These are phyloP conservation scores for Sciaenops ocellatus DNA, from an alignment of 2,797 vertebrate genomes.

Conservation along the genomic window DNA sequence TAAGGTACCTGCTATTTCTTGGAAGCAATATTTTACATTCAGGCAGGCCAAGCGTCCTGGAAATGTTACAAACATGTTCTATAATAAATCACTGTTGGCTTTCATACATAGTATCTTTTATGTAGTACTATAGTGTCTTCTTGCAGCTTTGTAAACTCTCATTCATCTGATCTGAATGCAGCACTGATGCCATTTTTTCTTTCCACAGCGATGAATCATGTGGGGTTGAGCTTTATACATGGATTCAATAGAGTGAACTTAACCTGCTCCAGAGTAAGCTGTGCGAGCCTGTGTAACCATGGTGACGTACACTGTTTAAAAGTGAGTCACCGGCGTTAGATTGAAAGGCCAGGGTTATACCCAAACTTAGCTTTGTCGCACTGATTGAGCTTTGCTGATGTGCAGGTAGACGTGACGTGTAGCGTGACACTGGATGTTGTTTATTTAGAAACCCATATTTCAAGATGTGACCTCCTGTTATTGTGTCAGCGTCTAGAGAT, in stretches of 20 bases:
- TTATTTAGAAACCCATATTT: slow-evolving; percentile 7
- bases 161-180: slow-evolving; percentile 44
- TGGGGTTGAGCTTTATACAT: slow-evolving; percentile 37
- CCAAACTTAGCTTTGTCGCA: slow-evolving; percentile 27
- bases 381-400: slow-evolving; percentile 10
- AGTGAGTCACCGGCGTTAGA: slow-evolving; percentile 55
- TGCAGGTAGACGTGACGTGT: slow-evolving; percentile 5
- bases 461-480: not conserved
- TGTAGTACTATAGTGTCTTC: not conserved
- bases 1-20: slow-evolving; percentile 28
- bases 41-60: not conserved
- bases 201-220: slow-evolving; percentile 57
- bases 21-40: slow-evolving; percentile 15
- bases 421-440: slow-evolving; percentile 11
- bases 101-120: not conserved
- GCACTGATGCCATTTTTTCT: slow-evolving; percentile 27
- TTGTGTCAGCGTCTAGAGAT: not conserved
- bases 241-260: slow-evolving; percentile 46
- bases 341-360: slow-evolving; percentile 32
- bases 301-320: slow-evolving; percentile 49
- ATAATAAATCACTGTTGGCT: slow-evolving; percentile 18
- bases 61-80: slow-evolving; percentile 27
- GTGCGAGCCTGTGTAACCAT: slow-evolving; percentile 58
- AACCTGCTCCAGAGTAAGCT: slow-evolving; percentile 45
- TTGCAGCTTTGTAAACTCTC: slow-evolving; percentile 11